Percentiles rank a stretch among this genome's conserved stretches.
Evolutionary conservation across 2,888 invertebrate genomes (phyloP).

Genomic region (Ischnus inquisitorius): DNA sequence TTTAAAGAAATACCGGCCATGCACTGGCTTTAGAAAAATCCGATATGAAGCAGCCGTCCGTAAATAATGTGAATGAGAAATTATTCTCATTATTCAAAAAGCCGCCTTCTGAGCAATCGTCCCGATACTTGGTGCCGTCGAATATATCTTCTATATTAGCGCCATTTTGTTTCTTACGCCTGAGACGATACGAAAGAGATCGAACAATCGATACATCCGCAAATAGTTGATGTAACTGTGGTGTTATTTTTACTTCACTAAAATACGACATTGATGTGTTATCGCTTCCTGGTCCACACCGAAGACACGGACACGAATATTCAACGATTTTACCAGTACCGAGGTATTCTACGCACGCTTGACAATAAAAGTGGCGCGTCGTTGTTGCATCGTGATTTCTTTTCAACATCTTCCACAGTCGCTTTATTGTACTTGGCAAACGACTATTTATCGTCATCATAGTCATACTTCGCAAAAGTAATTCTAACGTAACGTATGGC

Average conservation of each 20-base stretch:
- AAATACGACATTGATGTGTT: background rate
- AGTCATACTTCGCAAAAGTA: background rate
- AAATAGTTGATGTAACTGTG: background rate
- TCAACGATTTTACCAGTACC: background rate
- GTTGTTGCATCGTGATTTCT: background rate
- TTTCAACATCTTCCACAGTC: background rate
- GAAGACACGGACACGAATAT: background rate
- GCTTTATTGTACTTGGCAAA: background rate
- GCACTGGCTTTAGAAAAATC: too few species aligned
- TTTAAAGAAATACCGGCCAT: too few species aligned
- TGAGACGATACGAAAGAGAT: conserved; percentile 19
- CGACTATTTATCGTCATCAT: background rate
- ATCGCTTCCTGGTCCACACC: background rate
- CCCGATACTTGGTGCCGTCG: conserved; percentile 54
- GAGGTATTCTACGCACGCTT: background rate
- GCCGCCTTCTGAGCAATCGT: conserved; percentile 27
- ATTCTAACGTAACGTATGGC: background rate
- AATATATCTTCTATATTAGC: conserved; percentile 61
- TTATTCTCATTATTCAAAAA: conserved; percentile 42
- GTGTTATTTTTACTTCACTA: background rate
- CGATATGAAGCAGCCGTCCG: too few species aligned
- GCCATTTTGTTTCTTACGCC: conserved; percentile 8
- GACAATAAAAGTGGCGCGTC: background rate
- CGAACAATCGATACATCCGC: background rate
- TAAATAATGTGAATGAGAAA: conserved; percentile 47